These are phyloP conservation scores for Heliconius cydno DNA, from an alignment of 2,888 invertebrate genomes.

Conservation along the genomic window DNA sequence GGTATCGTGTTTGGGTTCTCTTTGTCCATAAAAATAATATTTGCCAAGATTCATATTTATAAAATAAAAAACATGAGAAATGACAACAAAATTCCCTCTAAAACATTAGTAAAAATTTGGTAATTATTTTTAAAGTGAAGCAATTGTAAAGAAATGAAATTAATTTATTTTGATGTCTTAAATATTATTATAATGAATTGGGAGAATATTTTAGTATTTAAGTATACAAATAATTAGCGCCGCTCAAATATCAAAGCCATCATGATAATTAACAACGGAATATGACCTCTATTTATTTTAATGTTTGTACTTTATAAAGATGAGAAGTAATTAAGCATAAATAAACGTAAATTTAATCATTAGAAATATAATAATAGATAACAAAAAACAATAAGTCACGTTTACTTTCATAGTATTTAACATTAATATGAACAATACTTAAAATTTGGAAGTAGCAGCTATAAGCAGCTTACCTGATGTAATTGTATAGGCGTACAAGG, in stretches of 20 bases:
- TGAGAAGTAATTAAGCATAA: not conserved
- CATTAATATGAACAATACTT: not conserved
- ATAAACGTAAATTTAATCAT: slow-evolving; percentile 1
- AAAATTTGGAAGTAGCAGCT: not conserved
- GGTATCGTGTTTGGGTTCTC: too few relatives aligned
- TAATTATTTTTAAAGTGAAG: too few relatives aligned
- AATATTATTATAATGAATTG: not conserved
- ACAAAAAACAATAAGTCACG: not conserved
- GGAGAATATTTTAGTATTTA: slow-evolving; percentile 1
- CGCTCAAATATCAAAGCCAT: not conserved
- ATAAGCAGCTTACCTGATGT: slow-evolving; percentile 20
- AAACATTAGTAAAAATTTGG: too few relatives aligned
- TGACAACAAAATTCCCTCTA: too few relatives aligned
- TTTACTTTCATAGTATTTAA: not conserved
- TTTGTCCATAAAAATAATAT: too few relatives aligned
- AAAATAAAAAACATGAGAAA: too few relatives aligned
- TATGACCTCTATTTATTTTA: not conserved
- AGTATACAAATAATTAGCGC: not conserved
- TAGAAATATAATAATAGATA: slow-evolving; percentile 1
- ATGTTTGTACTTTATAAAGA: not conserved
- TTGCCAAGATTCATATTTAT: too few relatives aligned
- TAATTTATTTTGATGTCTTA: not conserved
- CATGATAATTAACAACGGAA: slow-evolving; percentile 7
- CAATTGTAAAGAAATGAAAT: too few relatives aligned
- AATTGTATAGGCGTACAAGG: slow-evolving; percentile 28